Conservation (phyloP, 2,888 invertebrate species). For the Hirtodrosophila cameraria region DNA sequence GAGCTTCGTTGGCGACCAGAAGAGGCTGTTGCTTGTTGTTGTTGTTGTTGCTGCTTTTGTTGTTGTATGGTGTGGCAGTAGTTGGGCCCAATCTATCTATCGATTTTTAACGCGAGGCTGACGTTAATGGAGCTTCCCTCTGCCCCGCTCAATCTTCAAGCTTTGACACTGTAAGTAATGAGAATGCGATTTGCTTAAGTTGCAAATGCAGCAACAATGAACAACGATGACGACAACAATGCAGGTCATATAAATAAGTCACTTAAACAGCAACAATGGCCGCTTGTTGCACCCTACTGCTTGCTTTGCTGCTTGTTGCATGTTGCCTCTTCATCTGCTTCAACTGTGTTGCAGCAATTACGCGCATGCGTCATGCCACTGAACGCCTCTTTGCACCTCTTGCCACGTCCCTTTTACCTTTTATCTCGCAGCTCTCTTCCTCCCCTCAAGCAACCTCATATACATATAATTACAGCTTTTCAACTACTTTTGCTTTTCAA, state of each 20-base stretch:
- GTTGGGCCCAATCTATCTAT: constrained; percentile 82
- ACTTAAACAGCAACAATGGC: constrained; percentile 32
- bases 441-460: too few species aligned
- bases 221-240: constrained; percentile 42
- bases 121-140: constrained; percentile 80
- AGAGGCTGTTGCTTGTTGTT: constrained; percentile 1
- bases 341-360: constrained; percentile 63
- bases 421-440: too few species aligned
- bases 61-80: constrained; percentile 50
- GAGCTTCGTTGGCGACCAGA: constrained; percentile 54
- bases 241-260: constrained; percentile 59
- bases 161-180: constrained; percentile 73
- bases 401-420: constrained; percentile 2
- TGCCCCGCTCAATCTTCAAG: constrained; percentile 38
- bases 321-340: background rate
- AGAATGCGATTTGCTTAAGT: constrained; percentile 73
- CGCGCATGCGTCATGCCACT: constrained; percentile 74
- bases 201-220: too few species aligned
- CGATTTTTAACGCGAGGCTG: constrained; percentile 84
- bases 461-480: constrained; percentile 63
- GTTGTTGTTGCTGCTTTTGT: constrained; percentile 6
- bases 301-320: constrained; percentile 14
- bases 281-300: constrained; percentile 14
- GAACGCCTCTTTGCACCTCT: constrained; percentile 10
- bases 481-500: constrained; percentile 61